Base-by-base conservation (phyloP, 1,140 invertebrate genomes). In the Drosophila mojavensis region DNA sequence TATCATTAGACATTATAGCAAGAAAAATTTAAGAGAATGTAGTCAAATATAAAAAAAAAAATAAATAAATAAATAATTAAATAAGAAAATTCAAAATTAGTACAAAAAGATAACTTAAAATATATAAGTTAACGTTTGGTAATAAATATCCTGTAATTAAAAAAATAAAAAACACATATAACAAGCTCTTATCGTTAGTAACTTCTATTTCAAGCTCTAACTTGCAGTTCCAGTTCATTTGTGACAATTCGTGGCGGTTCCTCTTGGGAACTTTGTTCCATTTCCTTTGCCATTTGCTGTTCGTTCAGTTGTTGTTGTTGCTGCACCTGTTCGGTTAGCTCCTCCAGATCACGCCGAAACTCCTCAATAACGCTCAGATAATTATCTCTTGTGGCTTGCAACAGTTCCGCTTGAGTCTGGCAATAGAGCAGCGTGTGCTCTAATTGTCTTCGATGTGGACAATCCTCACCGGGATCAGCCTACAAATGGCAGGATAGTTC, bases 361-460 rank as follows among this genome's bases (percentile, higher is more conserved):
- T 85, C 81, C 30, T 58, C 77, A 17, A 85, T 76, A 0, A 85
- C 79, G 50, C 61, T 72, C 3, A 79, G 50, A 45, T 85, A 81
- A 53, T 68, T 74, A 15, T 76, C 74, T 13, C 84, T 74, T 4
- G 86, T 86, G 9, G 76, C 62, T 50, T 90, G 68, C 26, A 79
- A 63, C 17, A 84, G 54, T 7, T 81, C 77, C 48, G 69, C 67
- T 20, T 84, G 81, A 9, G 76, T 75, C 36, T 90, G 90, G 50
- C 82, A 90, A 36, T 78, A 77, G 28, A 76, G 72, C 13, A 91
- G 61, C 11, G 83, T 77, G 41, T 90, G 67, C 77, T 91, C 82
- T 75, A 91, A 56, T 45, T 88, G 78, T 62, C 76, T 53, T 5
- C 73, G 73, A 73, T 91, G 90, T 20, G 85, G 85, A 62, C 85